Conservation (phyloP, 30 jellyfish, hydroid and myxozoan species). For the Aurelia sp. region DNA sequence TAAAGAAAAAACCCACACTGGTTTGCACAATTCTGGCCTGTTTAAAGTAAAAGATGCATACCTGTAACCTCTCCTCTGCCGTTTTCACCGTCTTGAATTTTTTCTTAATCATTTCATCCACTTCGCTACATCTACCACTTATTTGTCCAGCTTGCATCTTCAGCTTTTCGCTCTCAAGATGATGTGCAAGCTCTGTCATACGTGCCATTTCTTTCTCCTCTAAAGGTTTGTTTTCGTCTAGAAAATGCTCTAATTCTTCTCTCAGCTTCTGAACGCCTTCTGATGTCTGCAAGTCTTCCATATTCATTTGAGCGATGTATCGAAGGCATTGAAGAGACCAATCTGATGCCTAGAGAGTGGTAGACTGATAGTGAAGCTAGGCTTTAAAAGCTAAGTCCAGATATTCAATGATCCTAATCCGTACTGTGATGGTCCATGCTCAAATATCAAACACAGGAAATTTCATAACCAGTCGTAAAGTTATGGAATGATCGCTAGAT, state of each 20-base stretch:
- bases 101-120: conserved; percentile 84
- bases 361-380: no score
- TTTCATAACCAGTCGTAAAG: no score
- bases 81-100: conserved; percentile 76
- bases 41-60: not conserved
- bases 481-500: no score
- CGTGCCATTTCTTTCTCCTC: conserved; percentile 91
- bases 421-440: no score
- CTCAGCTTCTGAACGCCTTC: conserved; percentile 82
- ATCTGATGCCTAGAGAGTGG: conserved; percentile 78
- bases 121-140: conserved; percentile 85
- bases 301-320: conserved; percentile 93
- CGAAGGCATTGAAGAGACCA: conserved; percentile 96
- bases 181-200: conserved; percentile 98
- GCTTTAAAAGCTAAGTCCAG: no score
- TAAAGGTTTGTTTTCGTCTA: conserved; percentile 59
- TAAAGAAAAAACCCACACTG: no score
- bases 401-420: no score
- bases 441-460: no score
- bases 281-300: conserved; percentile 96
- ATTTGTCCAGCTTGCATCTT: conserved; percentile 97
- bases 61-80: conserved; percentile 87
- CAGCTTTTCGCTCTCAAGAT: conserved; percentile 88
- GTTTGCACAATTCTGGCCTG: no score
- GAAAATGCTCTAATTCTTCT: conserved; percentile 51